phyloP scores from a whole-genome alignment of 2,113 vertebrate genomes.

The Cheirogaleus medius region DNA sequence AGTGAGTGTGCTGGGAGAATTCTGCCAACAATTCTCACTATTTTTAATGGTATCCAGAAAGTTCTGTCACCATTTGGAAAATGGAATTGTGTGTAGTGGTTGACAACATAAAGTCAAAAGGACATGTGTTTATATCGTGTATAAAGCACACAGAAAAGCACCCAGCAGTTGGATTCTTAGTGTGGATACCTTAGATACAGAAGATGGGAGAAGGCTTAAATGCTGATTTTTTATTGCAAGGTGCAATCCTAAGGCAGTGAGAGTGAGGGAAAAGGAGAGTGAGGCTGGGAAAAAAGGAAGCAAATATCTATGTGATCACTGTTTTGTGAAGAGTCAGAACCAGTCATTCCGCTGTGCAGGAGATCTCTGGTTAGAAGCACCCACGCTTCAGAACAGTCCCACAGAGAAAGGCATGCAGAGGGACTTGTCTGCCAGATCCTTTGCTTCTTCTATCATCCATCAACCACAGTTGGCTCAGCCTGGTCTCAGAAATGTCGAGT shows the following conservation, averaged over 20 bases:
- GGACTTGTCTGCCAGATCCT: not conserved
- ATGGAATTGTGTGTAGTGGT: not conserved
- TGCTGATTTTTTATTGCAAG: not conserved
- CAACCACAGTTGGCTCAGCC: not conserved
- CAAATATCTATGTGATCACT: not conserved
- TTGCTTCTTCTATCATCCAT: not conserved
- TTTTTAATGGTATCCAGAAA: not conserved
- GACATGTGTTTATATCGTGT: not conserved
- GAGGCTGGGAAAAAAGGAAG: not conserved
- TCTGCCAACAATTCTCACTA: not conserved
- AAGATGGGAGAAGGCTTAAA: not conserved
- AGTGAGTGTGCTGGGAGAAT: not conserved
- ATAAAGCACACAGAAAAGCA: not conserved
- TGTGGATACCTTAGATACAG: not conserved
- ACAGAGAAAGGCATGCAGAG: not conserved
- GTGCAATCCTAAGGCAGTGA: not conserved
- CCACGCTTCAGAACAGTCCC: not conserved
- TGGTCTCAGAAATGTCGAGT: not conserved
- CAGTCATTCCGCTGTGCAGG: not conserved
- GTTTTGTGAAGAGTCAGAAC: not conserved
- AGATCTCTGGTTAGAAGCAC: not conserved
- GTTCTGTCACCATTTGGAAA: not conserved
- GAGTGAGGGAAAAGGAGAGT: not conserved
- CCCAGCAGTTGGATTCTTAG: not conserved
- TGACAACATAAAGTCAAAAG: not conserved